Conservation (phyloP, 2,113 vertebrate genomes). For the Rafetus swinhoei region DNA sequence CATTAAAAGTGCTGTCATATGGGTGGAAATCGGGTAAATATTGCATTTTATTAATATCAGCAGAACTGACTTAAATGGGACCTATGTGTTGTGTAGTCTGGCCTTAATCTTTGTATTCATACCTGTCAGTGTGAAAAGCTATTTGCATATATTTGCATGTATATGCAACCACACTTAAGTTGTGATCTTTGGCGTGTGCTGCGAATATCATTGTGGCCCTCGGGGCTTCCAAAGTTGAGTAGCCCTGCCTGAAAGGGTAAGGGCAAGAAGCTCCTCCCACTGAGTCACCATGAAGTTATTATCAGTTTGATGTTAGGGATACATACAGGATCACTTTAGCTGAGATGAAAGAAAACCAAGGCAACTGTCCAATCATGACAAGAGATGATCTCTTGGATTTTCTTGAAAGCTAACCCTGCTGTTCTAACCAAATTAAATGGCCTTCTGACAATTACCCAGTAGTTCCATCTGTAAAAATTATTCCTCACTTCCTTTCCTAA, state of each 20-base stretch:
- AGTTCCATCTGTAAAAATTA: background rate
- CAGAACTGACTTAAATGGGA: no score
- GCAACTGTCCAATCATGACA: conserved; percentile 40
- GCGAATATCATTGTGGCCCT: no score
- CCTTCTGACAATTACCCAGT: fast-evolving
- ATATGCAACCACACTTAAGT: no score
- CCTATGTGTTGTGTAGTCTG: no score
- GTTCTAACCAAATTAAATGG: background rate
- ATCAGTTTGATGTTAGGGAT: background rate
- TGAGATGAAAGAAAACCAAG: conserved; percentile 37
- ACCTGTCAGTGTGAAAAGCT: no score
- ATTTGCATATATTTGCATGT: no score
- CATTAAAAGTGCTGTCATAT: no score
- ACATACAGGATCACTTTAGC: background rate
- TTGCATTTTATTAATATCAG: no score
- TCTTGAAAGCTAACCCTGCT: background rate
- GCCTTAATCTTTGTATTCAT: no score
- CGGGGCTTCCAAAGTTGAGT: no score
- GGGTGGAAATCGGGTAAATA: no score
- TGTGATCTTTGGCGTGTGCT: no score
- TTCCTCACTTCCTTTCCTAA: background rate
- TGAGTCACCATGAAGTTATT: conserved; percentile 38
- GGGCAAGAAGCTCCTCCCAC: background rate
- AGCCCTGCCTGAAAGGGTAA: background rate
- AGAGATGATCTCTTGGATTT: background rate